A percentile compares a stretch with the other conserved stretches of the same genome.
These are phyloP conservation scores for Penaeus chinensis DNA, from an alignment of 1,140 invertebrate species.

Conservation along the genomic window DNA sequence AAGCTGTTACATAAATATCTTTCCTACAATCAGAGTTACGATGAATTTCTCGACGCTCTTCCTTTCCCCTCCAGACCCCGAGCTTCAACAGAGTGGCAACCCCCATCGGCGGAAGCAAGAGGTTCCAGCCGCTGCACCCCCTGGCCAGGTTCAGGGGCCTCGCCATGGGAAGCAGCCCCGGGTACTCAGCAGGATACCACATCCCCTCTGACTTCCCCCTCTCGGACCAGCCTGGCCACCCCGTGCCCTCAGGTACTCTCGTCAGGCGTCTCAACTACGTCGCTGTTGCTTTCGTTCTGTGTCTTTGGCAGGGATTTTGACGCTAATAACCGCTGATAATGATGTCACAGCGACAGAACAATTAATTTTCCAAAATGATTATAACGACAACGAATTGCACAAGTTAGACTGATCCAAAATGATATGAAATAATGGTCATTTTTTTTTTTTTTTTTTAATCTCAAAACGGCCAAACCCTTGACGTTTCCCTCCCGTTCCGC, in stretches of 20 bases:
- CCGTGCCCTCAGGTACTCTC: constrained; percentile 29
- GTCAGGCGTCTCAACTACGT: too few relatives aligned
- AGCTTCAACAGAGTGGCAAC: constrained; percentile 30
- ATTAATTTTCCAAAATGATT: too few relatives aligned
- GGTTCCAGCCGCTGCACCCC: constrained; percentile 62
- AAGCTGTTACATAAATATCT: not conserved
- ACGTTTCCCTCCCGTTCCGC: not conserved
- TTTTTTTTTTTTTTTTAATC: too few relatives aligned
- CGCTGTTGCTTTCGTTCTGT: too few relatives aligned
- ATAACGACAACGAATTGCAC: too few relatives aligned
- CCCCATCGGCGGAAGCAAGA: constrained; percentile 38
- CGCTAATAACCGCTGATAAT: too few relatives aligned
- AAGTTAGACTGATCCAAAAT: too few relatives aligned
- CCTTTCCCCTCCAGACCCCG: constrained; percentile 22
- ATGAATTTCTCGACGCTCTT: not conserved
- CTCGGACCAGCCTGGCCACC: constrained; percentile 18
- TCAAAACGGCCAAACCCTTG: too few relatives aligned
- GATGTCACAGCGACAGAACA: too few relatives aligned
- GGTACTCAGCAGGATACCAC: constrained; percentile 2
- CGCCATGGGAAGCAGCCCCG: constrained; percentile 18
- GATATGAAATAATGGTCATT: too few relatives aligned
- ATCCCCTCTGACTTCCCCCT: constrained; percentile 25
- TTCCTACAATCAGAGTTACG: not conserved
- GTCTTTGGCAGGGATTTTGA: too few relatives aligned
- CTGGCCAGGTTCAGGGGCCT: constrained; percentile 61